Percentiles rank a stretch among this genome's conserved stretches.
phyloP scores from a whole-genome alignment of 2,113 vertebrate species.

The Bucco capensis region DNA sequence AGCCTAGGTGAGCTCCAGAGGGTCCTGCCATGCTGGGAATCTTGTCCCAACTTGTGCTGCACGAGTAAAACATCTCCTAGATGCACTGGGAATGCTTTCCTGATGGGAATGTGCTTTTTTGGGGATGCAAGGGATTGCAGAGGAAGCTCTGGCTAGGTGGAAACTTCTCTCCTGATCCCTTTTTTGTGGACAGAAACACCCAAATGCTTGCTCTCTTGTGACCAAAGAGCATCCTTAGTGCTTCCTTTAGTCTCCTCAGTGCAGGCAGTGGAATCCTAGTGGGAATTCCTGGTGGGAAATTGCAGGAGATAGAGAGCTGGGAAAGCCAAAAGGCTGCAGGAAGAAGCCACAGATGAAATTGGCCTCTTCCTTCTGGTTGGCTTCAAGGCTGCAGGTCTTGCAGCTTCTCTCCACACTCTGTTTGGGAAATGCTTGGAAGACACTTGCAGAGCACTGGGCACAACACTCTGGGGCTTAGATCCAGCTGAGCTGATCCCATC shows the following conservation, averaged over 20 bases:
- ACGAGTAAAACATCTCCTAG: neutral
- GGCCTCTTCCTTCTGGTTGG: neutral
- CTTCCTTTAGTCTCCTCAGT: neutral
- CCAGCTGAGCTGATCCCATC: rapidly evolving
- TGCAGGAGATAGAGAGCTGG: neutral
- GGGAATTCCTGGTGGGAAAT: neutral
- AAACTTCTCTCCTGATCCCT: neutral
- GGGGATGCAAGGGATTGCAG: neutral
- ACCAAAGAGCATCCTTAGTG: neutral
- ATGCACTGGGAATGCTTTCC: neutral
- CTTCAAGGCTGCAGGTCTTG: neutral
- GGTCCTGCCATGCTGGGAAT: too few species aligned
- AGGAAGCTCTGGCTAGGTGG: neutral
- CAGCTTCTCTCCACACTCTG: rapidly evolving
- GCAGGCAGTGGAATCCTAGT: rapidly evolving
- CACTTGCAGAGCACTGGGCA: neutral
- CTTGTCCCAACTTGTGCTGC: neutral
- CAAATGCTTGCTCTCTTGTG: neutral
- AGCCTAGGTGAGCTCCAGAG: too few species aligned
- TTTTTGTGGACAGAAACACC: neutral
- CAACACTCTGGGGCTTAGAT: rapidly evolving
- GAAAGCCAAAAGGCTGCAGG: neutral
- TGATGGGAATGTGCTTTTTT: neutral
- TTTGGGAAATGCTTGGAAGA: neutral
- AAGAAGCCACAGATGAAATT: rapidly evolving